Base-by-base conservation (phyloP, 2,113 vertebrate genomes). In the Kryptolebias marmoratus region DNA sequence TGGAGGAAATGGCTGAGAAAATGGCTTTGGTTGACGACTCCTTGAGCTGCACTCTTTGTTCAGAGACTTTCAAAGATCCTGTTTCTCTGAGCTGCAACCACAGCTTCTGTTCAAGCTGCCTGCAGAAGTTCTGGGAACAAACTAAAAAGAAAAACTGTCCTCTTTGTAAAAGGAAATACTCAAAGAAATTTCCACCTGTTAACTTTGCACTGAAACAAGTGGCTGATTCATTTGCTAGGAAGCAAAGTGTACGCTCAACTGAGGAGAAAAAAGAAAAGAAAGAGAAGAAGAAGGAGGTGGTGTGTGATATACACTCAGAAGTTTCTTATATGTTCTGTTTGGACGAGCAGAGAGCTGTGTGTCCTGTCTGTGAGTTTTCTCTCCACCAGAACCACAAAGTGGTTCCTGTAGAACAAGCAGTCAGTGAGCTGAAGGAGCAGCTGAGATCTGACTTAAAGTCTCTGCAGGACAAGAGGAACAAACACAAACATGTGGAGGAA, bases 61-160 rank as follows among this genome's bases (percentile, higher is more conserved):
- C 1, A 22, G 22, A 84, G 71, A 87, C 65, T 0, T 86, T 82
- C 61, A 84, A 59, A 61, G 77, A 83, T 68, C 81, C 80, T 22
- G 84, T 83, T 52, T 57, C 56, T 69, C 45, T 69, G 67, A 60
- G 49, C 58, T 87, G 85, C 77, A 0, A 0, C 73, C 85, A 87
- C 72, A 79, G 13, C 31, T 85, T 85, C 73, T 89, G 85, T 64
- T 83, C 52, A 47, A 81, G 39, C 67, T 89, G 87, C 58, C 72
- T 89, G 69, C 5, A 77, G 2, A 5, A 56, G 8, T 70, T 73
- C 69, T 88, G 83, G 77, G 47, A 42, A 69, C 47, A 83, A 53
- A 0, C 63, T 48, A 3, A 48, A 14, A 81, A 62, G 62, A 79
- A 11, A 44, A 81, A 75, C 27, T 85, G 82, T 81, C 67, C 49